These are phyloP conservation scores for Synergus itoensis DNA, from an alignment of 2,888 invertebrate species.

Conservation along the genomic window DNA sequence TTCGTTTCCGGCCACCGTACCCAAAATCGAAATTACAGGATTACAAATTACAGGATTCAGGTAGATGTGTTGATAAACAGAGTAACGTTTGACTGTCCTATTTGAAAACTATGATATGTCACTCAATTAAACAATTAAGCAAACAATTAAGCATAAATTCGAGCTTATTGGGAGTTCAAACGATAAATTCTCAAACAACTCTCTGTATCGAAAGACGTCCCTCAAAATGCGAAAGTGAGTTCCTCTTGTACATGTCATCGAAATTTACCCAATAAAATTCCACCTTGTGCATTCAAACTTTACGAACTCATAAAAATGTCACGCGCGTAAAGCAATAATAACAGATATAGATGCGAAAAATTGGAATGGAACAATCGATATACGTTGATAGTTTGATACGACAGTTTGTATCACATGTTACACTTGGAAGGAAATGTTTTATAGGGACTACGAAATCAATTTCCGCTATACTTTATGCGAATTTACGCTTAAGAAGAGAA, in stretches of 20 bases:
- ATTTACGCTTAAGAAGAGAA: neutral
- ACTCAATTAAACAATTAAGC: too few species aligned
- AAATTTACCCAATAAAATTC: neutral
- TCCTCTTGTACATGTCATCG: neutral
- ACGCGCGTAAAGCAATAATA: neutral
- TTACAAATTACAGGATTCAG: neutral
- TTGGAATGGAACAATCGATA: neutral
- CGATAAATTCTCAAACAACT: neutral
- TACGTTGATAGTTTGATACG: neutral
- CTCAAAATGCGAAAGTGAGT: neutral
- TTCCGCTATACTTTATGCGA: constrained; percentile 19
- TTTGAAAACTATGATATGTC: too few species aligned
- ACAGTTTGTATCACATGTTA: neutral
- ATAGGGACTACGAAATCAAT: neutral
- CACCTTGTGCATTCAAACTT: neutral
- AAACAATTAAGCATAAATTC: too few species aligned
- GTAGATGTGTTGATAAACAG: constrained; percentile 16
- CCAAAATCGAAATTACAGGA: constrained; percentile 33
- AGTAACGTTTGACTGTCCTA: neutral
- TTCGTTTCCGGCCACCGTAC: constrained; percentile 35
- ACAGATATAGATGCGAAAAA: neutral
- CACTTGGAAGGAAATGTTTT: too few species aligned
- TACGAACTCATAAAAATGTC: neutral
- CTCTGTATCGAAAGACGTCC: neutral
- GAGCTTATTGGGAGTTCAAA: too few species aligned